Evolutionary conservation across 2,113 vertebrate species (phyloP).

Genomic region (Antidorcas marsupialis): DNA sequence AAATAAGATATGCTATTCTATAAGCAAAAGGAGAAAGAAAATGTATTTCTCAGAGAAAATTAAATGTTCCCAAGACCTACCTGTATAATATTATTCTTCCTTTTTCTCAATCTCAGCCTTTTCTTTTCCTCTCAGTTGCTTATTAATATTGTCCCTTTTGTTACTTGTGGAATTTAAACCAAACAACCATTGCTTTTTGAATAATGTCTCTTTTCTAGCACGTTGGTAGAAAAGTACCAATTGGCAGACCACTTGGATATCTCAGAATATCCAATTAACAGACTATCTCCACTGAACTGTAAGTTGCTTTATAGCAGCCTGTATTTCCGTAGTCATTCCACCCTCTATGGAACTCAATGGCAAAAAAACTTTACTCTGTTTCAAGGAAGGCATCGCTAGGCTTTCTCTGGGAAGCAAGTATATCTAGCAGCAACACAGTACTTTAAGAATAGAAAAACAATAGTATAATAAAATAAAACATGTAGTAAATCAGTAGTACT

Average conservation of each 20-base stretch:
- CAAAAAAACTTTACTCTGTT: background rate
- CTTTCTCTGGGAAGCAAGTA: background rate
- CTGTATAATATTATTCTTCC: background rate
- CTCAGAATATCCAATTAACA: background rate
- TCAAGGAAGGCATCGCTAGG: background rate
- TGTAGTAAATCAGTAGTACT: background rate
- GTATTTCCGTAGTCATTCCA: background rate
- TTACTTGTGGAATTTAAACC: background rate
- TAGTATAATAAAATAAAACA: background rate
- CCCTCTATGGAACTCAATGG: background rate
- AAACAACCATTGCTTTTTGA: background rate
- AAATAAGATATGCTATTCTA: background rate
- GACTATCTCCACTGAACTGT: background rate
- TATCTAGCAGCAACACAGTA: background rate
- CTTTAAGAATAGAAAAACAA: background rate
- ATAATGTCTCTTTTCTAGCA: background rate
- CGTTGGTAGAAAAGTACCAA: background rate
- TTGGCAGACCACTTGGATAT: background rate
- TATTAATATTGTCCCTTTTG: background rate
- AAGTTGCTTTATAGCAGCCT: background rate
- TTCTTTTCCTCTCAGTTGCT: background rate
- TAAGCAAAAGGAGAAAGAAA: background rate
- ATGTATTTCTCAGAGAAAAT: background rate
- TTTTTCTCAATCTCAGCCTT: background rate
- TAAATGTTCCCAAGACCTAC: background rate